phyloP scores from a whole-genome alignment of 2,888 invertebrate genomes.

The Campoletis raptor region DNA sequence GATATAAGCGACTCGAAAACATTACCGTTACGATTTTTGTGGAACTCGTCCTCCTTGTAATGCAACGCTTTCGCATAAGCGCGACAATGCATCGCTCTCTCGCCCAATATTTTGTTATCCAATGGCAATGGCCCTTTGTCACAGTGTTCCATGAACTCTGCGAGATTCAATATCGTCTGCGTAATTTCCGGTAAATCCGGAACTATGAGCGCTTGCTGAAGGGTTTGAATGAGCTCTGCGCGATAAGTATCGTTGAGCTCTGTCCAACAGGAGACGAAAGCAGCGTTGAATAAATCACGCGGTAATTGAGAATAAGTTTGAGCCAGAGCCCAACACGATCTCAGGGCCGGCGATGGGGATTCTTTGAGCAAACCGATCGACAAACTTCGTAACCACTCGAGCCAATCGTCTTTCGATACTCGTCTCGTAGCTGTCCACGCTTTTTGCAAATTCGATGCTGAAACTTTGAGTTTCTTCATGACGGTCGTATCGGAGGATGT shows the following conservation, averaged over 20 bases:
- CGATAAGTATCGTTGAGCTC: slow-evolving; percentile 94
- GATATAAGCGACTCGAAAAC: slow-evolving; percentile 97
- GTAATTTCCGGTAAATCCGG: slow-evolving; percentile 98
- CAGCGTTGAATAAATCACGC: slow-evolving; percentile 98
- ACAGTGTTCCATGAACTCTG: slow-evolving; percentile 99
- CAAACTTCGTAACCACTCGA: slow-evolving; percentile 97
- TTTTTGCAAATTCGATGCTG: slow-evolving; percentile 93
- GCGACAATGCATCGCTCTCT: slow-evolving; percentile 97
- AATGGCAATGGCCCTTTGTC: slow-evolving; percentile 98
- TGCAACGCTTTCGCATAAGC: slow-evolving; percentile 94
- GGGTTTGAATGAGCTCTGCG: slow-evolving; percentile 92
- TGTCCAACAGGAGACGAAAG: slow-evolving; percentile 99
- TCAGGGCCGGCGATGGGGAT: slow-evolving; percentile 97
- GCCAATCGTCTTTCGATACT: slow-evolving; percentile 99
- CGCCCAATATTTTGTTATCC: slow-evolving; percentile 94
- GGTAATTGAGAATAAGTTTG: slow-evolving; percentile 98
- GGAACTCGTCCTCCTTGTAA: slow-evolving; percentile 97
- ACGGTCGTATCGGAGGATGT: slow-evolving; percentile 90
- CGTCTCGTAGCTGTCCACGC: slow-evolving; percentile 97
- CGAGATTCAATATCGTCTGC: slow-evolving; percentile 97
- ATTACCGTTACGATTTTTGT: slow-evolving; percentile 92
- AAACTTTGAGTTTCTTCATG: slow-evolving; percentile 93
- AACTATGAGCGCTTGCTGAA: slow-evolving; percentile 95
- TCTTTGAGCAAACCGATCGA: slow-evolving; percentile 97
- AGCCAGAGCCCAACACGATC: slow-evolving; percentile 96